Evolutionary conservation across 2,797 vertebrate species (phyloP).

Genomic region (Crenichthys baileyi): DNA sequence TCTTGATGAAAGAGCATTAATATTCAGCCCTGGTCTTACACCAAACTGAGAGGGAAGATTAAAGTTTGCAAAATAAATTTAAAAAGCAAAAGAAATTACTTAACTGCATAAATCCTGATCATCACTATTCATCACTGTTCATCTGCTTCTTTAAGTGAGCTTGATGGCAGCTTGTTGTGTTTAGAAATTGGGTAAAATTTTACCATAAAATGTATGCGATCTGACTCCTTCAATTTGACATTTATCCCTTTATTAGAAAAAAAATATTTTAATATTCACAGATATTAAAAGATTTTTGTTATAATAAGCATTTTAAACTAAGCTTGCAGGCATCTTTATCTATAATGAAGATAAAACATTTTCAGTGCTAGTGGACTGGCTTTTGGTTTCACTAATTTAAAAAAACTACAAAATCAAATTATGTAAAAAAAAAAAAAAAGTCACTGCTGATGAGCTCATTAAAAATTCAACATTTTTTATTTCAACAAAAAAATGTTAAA

Average conservation of each 20-base stretch:
- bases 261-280: neutral
- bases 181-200: neutral
- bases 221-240: neutral
- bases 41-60: neutral
- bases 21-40: neutral
- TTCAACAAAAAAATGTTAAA: neutral
- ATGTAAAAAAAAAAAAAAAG: too few relatives aligned
- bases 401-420: neutral
- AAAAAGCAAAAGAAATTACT: neutral
- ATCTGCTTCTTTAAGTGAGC: neutral
- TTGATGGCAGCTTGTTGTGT: neutral
- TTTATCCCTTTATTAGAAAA: neutral
- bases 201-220: neutral
- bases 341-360: neutral
- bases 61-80: neutral
- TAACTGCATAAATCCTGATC: neutral
- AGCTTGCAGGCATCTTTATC: neutral
- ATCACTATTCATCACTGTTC: neutral
- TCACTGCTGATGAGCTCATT: neutral
- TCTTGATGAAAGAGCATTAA: neutral
- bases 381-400: neutral
- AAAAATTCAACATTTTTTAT: neutral
- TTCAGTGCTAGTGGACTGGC: neutral
- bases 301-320: too few relatives aligned
- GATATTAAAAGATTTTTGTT: too few relatives aligned